These are phyloP conservation scores for Stramonita haemastoma DNA, from an alignment of 2,888 invertebrate genomes.

Conservation along the genomic window DNA sequence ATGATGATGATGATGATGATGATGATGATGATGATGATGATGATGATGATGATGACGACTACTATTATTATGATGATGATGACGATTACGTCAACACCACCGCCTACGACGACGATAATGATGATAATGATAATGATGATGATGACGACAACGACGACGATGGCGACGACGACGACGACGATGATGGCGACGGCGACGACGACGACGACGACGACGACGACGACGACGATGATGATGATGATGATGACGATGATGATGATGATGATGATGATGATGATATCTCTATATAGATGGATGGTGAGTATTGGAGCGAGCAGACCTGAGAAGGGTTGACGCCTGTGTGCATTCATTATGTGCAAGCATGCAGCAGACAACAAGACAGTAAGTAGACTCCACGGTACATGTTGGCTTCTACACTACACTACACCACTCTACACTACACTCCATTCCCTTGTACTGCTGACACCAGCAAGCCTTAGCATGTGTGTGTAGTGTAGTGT, in stretches of 20 bases:
- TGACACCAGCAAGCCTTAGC: no score
- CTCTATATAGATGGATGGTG: no score
- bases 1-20: neutral
- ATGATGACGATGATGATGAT: constrained; percentile 16
- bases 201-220: neutral
- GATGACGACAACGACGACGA: neutral
- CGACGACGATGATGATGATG: neutral
- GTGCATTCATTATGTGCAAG: no score
- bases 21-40: neutral
- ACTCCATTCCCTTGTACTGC: no score
- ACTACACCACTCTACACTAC: no score
- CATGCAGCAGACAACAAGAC: no score
- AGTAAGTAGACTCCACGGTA: no score
- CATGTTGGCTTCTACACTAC: no score
- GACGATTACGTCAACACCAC: neutral
- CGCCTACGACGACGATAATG: neutral
- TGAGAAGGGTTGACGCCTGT: no score
- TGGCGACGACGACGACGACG: neutral
- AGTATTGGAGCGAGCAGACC: no score
- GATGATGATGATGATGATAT: neutral
- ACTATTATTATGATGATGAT: neutral
- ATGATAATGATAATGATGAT: constrained; percentile 1
- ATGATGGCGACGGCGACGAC: neutral
- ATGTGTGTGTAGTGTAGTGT: neutral
- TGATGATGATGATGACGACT: no score